Evolutionary conservation across 2,888 invertebrate species (phyloP), one percentile per base, ranked within the genome.

Genomic region (Eulithis testata): DNA sequence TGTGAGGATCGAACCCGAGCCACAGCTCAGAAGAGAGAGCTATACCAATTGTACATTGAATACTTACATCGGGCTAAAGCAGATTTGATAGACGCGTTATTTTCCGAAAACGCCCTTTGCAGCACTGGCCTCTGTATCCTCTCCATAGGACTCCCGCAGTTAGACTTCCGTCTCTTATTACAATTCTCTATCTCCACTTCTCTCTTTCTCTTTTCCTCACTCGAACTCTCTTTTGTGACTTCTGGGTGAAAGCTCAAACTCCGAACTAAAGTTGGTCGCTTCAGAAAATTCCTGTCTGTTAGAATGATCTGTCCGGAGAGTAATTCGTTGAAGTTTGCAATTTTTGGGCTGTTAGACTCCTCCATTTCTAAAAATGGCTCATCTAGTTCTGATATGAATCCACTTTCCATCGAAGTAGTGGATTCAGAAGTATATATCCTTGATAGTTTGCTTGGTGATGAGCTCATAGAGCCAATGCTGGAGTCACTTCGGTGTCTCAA

Each of bases 51-150:
- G 1, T 1, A 1, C 21, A 2, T 21, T 40, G 2, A 9, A 45
- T 75, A 93, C 94, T 94, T 75, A 95, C 94, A 96, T 87, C 95
- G 87, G 12, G 96, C 95, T 69, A 97, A 85, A 0, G 97, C 97
- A 9, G 94, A 94, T 94, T 96, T 96, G 11, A 96, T 96, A 0
- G 95, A 95, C 0, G 96, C 95, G 80, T 97, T 97, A 54, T 96
- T 96, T 71, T 97, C 97, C 0, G 97, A 97, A 73, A 95, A 94
- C 31, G 95, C 95, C 57, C 96, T 88, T 72, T 95, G 93, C 60
- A 95, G 77, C 1, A 90, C 79, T 0, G 94, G 93, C 67, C 94
- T 78, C 1, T 75, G 73, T 0, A 74, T 9, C 8, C 74, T 75
- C 45, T 74, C 70, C 1, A 72, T 65, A 68, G 6, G 49, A 21